Base-by-base conservation (phyloP, 2,888 invertebrate genomes). In the Notodonta dromedarius region DNA sequence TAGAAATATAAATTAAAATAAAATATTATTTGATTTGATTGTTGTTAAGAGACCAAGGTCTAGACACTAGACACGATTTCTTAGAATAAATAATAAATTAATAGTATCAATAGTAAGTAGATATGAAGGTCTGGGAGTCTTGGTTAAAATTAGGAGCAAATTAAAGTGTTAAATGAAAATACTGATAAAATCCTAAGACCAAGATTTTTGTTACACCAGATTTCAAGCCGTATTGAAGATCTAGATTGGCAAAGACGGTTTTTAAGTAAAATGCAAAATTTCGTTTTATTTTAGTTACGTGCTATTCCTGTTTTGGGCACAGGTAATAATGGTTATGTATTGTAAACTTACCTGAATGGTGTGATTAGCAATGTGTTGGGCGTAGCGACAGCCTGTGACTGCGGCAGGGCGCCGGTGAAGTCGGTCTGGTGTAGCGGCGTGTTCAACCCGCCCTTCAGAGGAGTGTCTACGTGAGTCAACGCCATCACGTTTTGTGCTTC, bases 401-500 rank as follows among this genome's bases (percentile, higher is more conserved):
- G 96, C 2, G 98, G 98, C 69, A 97, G 90, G 0, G 97, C 95
- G 3, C 98, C 96, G 16, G 96, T 95, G 87, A 99, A 98, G 89
- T 99, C 98, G 0, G 97, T 95, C 81, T 98, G 96, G 65, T 97
- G 96, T 6, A 99, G 93, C 0, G 99, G 98, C 0, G 99, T 99
- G 87, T 99, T 99, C 35, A 98, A 84, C 0, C 99, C 99, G 56
- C 99, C 97, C 87, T 99, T 99, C 16, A 99, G 92, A 0, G 99
- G 99, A 0, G 99, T 99, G 83, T 99, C 99, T 2, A 99, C 98
- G 86, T 99, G 99, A 0, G 98, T 98, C 24, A 99, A 93, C 0
- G 99, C 99, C 98, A 99, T 98, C 82, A 99, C 97, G 85, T 99
- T 99, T 89, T 99, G 99, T 0, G 99, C 99, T 90, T 99, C 99